Base-by-base conservation (phyloP, 2,888 invertebrate species). In the Dascillus cervinus region DNA sequence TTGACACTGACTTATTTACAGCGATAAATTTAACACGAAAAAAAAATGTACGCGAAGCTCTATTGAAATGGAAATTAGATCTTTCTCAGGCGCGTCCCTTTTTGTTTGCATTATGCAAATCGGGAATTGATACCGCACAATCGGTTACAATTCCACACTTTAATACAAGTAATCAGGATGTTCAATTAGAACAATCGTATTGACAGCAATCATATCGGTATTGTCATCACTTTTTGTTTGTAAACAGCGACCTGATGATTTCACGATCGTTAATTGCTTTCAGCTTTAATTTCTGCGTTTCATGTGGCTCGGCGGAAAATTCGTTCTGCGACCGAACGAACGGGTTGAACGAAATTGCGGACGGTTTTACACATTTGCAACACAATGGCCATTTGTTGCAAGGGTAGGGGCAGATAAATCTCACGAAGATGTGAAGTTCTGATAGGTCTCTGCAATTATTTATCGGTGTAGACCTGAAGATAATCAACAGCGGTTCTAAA, bases 401-500 rank as follows among this genome's bases (percentile, higher is more conserved):
- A 39, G 40, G 49, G 47, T 48, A 49, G 50, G 49, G 48, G 44
- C 46, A 54, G 55, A 58, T 58, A 56, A 58, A 56, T 58, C 56
- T 55, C 48, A 30, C n/a, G 32, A 37, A 56, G 58, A 58, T 56
- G 52, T 47, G 50, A 53, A 51, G 50, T 47, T n/a, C 52, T 40
- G 55, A 56, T 56, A 58, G 50, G 53, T 51, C 51, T 49, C 55
- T 52, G 53, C 55, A 56, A 58, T 57, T 59, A 59, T 58, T 55
- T 57, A 59, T 55, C 55, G 50, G 51, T 46, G 50, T 49, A 49
- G 52, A 54, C 51, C 53, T 52, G 58, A 57, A 62, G 56, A 60
- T 60, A 60, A 61, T 63, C 61, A 60, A 59, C 60, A 60, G 57
- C 55, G 60, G 56, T 55, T 58, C 53, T 58, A 59, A 61, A 59